These are phyloP conservation scores for Sinocyclocheilus grahami DNA, from an alignment of 2,113 vertebrate genomes.

Conservation along the genomic window DNA sequence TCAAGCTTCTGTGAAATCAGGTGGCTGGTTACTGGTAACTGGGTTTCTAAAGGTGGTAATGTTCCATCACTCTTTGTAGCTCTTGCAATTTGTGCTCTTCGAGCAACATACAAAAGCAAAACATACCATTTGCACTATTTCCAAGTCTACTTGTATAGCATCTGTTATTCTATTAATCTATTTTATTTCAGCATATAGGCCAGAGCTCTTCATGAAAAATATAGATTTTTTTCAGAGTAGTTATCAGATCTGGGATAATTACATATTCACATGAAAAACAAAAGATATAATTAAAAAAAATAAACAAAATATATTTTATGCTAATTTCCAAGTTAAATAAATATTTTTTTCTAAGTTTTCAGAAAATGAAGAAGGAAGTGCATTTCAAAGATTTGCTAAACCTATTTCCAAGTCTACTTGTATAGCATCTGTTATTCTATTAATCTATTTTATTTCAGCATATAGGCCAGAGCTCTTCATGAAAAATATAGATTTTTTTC, in stretches of 20 bases:
- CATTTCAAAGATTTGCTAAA: too few relatives aligned
- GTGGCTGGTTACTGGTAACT: not conserved
- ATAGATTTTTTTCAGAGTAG: not conserved
- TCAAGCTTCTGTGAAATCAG: conserved; percentile 9
- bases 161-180: not conserved
- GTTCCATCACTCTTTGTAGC: not conserved
- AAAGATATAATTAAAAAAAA: too few relatives aligned
- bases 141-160: not conserved
- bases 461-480: not conserved
- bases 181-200: conserved; percentile 5
- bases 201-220: not conserved
- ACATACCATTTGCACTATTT: not conserved
- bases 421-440: not conserved
- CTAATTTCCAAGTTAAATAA: too few relatives aligned
- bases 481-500: not conserved
- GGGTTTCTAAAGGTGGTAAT: not conserved
- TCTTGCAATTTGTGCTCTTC: not conserved
- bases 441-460: conserved; percentile 7
- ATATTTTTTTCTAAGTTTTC: too few relatives aligned
- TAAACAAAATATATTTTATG: too few relatives aligned
- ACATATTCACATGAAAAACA: not conserved
- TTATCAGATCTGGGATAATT: not conserved
- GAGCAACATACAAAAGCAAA: not conserved
- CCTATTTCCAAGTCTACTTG: not conserved
- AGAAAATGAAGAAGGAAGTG: too few relatives aligned